A percentile compares a stretch with the other conserved stretches of the same genome.
These are phyloP conservation scores for Esox lucius DNA, from an alignment of 2,797 vertebrate genomes.

Conservation along the genomic window DNA sequence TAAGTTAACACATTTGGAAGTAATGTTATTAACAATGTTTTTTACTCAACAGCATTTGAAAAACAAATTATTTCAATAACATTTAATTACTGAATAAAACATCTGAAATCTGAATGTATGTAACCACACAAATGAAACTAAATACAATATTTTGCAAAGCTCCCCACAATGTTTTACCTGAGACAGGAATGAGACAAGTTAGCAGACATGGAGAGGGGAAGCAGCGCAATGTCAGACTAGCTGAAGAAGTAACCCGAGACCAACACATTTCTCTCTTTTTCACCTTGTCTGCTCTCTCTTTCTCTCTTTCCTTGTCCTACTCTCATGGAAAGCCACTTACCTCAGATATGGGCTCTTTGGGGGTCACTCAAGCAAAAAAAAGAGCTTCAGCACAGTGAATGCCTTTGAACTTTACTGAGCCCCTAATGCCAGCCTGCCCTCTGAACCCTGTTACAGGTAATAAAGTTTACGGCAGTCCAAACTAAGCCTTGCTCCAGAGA, in stretches of 20 bases:
- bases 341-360: slow-evolving; percentile 82
- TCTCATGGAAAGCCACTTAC: slow-evolving; percentile 72
- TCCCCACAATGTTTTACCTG: background rate
- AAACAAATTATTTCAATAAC: background rate
- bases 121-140: background rate
- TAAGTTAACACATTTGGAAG: too few relatives aligned
- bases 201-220: background rate
- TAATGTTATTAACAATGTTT: too few relatives aligned
- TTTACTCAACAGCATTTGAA: background rate
- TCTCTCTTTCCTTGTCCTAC: slow-evolving; percentile 55
- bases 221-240: background rate
- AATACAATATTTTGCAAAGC: background rate
- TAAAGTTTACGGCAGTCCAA: slow-evolving; percentile 99
- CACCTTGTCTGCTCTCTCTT: background rate
- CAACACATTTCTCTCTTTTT: too few relatives aligned
- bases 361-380: slow-evolving; percentile 90
- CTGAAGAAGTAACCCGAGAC: background rate
- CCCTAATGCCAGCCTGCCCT: slow-evolving; percentile 93
- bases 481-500: slow-evolving; percentile 94
- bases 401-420: slow-evolving; percentile 97
- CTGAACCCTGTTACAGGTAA: slow-evolving; percentile 98
- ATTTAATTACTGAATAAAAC: background rate
- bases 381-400: slow-evolving; percentile 85
- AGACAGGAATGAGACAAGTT: background rate
- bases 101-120: background rate